phyloP scores from a whole-genome alignment of 2,888 invertebrate genomes.

The Philonicus albiceps region DNA sequence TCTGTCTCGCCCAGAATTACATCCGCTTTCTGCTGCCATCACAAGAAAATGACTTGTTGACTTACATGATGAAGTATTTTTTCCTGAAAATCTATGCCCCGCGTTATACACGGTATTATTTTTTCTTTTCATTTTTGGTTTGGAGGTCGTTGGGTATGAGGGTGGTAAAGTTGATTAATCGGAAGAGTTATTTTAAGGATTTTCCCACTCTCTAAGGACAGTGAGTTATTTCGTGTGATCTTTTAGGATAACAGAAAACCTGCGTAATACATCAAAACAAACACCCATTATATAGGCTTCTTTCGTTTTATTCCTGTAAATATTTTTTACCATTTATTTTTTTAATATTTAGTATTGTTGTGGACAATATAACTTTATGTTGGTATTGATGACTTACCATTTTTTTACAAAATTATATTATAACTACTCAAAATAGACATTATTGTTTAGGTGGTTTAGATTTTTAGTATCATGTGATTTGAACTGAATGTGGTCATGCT shows the following conservation, averaged over 20 bases:
- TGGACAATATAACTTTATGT: neutral
- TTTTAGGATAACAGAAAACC: neutral
- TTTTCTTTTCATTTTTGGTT: neutral
- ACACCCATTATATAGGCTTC: neutral
- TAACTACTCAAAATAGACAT: too few relatives aligned
- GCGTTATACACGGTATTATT: neutral
- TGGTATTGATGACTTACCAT: neutral
- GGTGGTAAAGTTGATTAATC: neutral
- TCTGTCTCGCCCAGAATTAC: neutral
- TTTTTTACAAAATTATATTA: neutral
- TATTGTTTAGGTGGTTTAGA: too few relatives aligned
- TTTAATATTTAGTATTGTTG: neutral
- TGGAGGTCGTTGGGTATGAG: neutral
- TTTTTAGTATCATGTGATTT: too few relatives aligned
- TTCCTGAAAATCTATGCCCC: neutral
- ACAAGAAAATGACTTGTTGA: conserved; percentile 15
- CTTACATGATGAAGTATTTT: conserved; percentile 24
- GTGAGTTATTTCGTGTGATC: neutral
- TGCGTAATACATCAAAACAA: neutral
- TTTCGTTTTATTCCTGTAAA: neutral
- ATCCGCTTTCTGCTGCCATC: neutral
- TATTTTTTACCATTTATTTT: neutral
- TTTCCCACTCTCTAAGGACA: neutral
- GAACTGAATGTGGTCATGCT: too few relatives aligned
- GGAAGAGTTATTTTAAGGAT: neutral